These are phyloP conservation scores for Trinorchestia longiramus DNA, from an alignment of 1,140 invertebrate genomes.

Conservation along the genomic window DNA sequence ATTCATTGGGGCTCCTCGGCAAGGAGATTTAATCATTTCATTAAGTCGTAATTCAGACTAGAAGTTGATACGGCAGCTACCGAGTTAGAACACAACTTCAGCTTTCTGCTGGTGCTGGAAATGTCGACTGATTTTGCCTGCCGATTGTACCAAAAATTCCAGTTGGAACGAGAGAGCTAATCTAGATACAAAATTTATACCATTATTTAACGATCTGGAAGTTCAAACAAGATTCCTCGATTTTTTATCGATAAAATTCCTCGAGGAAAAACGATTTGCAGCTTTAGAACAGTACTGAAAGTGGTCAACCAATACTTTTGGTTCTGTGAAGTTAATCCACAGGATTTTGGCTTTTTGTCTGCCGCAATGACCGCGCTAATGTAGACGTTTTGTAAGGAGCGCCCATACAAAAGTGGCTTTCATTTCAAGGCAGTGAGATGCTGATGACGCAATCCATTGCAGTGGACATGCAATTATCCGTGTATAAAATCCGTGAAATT, in stretches of 20 bases:
- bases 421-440: not conserved
- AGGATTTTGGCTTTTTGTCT: not conserved
- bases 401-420: not conserved
- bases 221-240: not conserved
- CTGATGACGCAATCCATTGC: slow-evolving; percentile 6
- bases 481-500: not conserved
- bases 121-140: not conserved
- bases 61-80: slow-evolving; percentile 42
- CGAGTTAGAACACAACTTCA: not conserved
- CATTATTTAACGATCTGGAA: not conserved
- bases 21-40: slow-evolving; percentile 40
- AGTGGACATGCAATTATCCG: not conserved
- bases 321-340: not conserved
- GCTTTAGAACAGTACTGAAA: not conserved
- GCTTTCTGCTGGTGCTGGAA: not conserved
- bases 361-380: not conserved
- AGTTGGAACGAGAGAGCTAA: not conserved
- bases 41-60: slow-evolving; percentile 42
- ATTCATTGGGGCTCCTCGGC: slow-evolving; percentile 30
- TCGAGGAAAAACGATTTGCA: not conserved
- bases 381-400: not conserved
- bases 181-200: not conserved
- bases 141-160: not conserved
- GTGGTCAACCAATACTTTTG: not conserved
- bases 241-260: not conserved